Percentiles rank a stretch among this genome's conserved stretches.
Conservation (phyloP, 2,888 invertebrate genomes). For the Achlya flavicornis region DNA sequence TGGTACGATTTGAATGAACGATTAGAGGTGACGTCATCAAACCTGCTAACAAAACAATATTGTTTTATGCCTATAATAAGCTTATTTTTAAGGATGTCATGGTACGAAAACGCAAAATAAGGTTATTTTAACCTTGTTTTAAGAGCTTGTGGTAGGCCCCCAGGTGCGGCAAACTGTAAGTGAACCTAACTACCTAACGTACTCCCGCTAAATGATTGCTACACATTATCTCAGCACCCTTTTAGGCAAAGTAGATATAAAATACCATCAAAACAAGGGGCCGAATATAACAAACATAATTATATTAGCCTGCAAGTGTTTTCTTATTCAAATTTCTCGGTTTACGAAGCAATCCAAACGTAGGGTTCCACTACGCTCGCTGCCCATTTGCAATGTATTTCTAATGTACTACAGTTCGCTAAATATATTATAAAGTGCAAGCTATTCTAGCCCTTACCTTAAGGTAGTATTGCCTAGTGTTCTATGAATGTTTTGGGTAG, state of each 20-base stretch:
- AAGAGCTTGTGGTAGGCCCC: too few relatives aligned
- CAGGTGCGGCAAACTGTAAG: background rate
- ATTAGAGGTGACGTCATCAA: too few relatives aligned
- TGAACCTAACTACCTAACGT: background rate
- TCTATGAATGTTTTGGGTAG: background rate
- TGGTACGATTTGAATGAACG: too few relatives aligned
- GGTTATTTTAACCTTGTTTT: too few relatives aligned
- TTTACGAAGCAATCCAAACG: slow-evolving; percentile 48
- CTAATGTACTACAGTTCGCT: background rate
- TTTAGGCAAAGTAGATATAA: slow-evolving; percentile 17
- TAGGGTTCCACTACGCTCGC: slow-evolving; percentile 28
- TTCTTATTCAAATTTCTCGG: slow-evolving; percentile 65
- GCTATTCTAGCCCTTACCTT: background rate
- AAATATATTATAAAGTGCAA: background rate
- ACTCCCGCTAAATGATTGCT: background rate
- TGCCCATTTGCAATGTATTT: slow-evolving; percentile 23
- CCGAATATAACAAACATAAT: slow-evolving; percentile 16
- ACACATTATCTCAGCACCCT: slow-evolving; percentile 12
- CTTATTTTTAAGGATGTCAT: too few relatives aligned
- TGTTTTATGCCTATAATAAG: too few relatives aligned
- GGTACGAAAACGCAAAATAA: too few relatives aligned
- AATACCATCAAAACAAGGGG: slow-evolving; percentile 21
- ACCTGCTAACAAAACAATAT: too few relatives aligned
- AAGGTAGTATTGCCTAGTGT: background rate
- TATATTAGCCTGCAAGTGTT: slow-evolving; percentile 46